phyloP scores from a whole-genome alignment of 2,113 vertebrate species.

The Bubo scandiacus region DNA sequence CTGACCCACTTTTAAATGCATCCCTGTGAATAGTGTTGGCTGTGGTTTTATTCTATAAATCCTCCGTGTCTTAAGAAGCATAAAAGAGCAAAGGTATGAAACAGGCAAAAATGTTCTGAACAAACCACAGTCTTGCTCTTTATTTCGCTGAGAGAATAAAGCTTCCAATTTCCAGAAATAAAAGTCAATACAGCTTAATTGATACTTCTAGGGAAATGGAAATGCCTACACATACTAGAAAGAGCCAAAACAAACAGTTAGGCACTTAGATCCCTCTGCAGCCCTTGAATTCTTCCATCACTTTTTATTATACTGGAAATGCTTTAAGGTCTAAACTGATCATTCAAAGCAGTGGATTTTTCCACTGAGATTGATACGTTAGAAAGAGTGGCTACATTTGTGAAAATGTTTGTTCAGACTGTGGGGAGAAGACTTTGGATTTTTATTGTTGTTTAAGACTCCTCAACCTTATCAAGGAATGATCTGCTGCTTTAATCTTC shows the following conservation, averaged over 20 bases:
- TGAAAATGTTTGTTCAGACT: conserved; percentile 18
- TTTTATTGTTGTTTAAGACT: neutral
- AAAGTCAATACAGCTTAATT: conserved; percentile 56
- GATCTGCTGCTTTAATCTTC: conserved; percentile 26
- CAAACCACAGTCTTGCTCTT: neutral
- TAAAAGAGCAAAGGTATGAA: conserved; percentile 17
- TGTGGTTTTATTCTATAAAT: neutral
- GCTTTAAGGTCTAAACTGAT: conserved; percentile 36
- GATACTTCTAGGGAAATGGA: conserved; percentile 60
- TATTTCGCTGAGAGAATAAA: conserved; percentile 20
- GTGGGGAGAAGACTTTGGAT: neutral
- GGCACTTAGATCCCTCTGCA: conserved; percentile 10
- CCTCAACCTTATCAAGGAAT: neutral
- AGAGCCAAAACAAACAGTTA: conserved; percentile 53
- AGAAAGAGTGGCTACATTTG: neutral
- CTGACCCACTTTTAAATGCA: neutral
- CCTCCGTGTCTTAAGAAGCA: neutral
- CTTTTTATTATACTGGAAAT: conserved; percentile 58
- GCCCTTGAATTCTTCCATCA: conserved; percentile 55
- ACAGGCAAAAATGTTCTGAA: neutral
- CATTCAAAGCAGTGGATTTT: conserved; percentile 41
- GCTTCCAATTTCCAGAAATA: conserved; percentile 60
- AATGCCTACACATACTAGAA: conserved; percentile 29
- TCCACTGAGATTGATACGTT: conserved; percentile 23
- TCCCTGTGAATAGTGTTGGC: neutral